Conservation (phyloP, 92 coral and sea anemone genomes). For the Porites lobata region DNA sequence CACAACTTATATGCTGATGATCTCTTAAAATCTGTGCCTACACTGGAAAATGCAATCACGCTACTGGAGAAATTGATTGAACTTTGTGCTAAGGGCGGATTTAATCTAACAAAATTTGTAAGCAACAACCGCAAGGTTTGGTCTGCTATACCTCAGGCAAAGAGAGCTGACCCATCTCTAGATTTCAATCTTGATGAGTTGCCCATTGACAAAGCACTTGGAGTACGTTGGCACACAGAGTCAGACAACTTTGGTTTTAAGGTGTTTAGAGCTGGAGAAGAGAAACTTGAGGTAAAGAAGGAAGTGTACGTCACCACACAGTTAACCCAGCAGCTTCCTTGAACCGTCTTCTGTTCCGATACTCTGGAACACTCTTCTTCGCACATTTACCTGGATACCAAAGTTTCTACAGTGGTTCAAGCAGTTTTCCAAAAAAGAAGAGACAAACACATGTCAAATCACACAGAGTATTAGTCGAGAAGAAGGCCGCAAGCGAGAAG, state of each 20-base stretch:
- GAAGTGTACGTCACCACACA: slow-evolving; percentile 7
- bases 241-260: slow-evolving; percentile 68
- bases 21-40: slow-evolving; percentile 37
- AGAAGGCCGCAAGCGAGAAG: slow-evolving; percentile 43
- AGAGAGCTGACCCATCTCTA: slow-evolving; percentile 46
- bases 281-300: slow-evolving; percentile 57
- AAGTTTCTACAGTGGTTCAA: slow-evolving; percentile 4
- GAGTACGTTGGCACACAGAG: slow-evolving; percentile 65
- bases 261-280: slow-evolving; percentile 40
- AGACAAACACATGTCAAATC: background rate
- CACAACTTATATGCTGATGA: slow-evolving; percentile 67
- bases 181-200: slow-evolving; percentile 58
- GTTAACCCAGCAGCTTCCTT: background rate
- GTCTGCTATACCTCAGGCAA: slow-evolving; percentile 24
- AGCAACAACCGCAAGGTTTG: slow-evolving; percentile 53
- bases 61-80: slow-evolving; percentile 42
- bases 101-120: slow-evolving; percentile 53
- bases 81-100: slow-evolving; percentile 59
- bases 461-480: slow-evolving; percentile 18
- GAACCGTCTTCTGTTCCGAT: background rate
- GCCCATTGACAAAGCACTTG: slow-evolving; percentile 61
- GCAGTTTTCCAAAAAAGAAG: slow-evolving; percentile 2
- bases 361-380: background rate
- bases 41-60: slow-evolving; percentile 20
- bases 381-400: background rate